phyloP scores from a whole-genome alignment of 2,797 vertebrate genomes.

The Paramormyrops hopkinsi region DNA sequence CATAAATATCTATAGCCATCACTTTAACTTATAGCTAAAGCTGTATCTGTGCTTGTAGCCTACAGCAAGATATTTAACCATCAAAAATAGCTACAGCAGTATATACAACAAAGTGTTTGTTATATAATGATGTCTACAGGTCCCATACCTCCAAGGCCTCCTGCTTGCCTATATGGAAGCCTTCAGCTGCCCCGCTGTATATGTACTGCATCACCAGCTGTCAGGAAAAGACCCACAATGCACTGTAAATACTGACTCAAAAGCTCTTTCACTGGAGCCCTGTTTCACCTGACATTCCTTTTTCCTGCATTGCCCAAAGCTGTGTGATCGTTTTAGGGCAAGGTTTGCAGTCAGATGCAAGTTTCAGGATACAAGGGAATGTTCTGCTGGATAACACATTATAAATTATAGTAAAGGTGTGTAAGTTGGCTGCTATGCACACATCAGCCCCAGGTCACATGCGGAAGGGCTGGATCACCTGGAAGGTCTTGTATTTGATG shows the following conservation, averaged over 20 bases:
- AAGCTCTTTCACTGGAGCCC: background rate
- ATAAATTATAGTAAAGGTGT: background rate
- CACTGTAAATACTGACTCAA: background rate
- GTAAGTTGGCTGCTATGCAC: background rate
- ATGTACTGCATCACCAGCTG: constrained; percentile 78
- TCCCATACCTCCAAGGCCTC: constrained; percentile 72
- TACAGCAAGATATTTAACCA: background rate
- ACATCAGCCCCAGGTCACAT: background rate
- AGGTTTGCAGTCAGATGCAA: background rate
- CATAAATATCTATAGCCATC: background rate
- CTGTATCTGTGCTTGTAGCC: background rate
- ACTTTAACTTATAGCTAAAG: background rate
- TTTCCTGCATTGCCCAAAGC: background rate
- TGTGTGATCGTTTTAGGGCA: background rate
- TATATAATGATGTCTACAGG: background rate
- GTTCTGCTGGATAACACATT: background rate
- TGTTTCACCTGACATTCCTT: background rate
- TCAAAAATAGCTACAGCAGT: background rate
- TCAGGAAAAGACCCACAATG: background rate
- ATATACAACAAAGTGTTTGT: background rate
- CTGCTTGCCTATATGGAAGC: constrained; percentile 70
- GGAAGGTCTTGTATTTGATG: constrained; percentile 11
- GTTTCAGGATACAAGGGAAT: background rate
- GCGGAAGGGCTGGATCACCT: background rate
- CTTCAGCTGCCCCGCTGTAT: constrained; percentile 68